Conservation (phyloP, 1,140 invertebrate species). For the Procambarus virginalis region DNA sequence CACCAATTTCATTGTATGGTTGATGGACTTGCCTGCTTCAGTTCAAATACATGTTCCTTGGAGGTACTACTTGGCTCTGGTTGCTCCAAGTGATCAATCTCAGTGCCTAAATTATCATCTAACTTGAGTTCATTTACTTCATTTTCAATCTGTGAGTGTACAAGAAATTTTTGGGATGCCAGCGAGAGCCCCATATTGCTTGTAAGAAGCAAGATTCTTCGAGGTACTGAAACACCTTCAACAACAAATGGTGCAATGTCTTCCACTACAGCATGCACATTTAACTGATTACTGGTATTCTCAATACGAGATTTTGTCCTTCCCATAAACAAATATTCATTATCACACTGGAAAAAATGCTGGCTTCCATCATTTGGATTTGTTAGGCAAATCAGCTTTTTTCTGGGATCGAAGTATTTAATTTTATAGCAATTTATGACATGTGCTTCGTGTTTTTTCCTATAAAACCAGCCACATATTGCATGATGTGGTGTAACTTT, state of each 20-base stretch:
- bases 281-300: neutral
- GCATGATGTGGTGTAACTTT: neutral
- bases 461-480: neutral
- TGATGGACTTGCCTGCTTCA: too few relatives aligned
- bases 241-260: neutral
- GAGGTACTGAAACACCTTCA: neutral
- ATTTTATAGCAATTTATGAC: neutral
- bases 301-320: neutral
- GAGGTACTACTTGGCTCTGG: too few relatives aligned
- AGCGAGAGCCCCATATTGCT: neutral
- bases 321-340: neutral
- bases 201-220: neutral
- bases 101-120: neutral
- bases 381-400: neutral
- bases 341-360: neutral
- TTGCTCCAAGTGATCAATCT: neutral
- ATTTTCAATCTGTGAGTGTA: neutral
- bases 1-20: neutral
- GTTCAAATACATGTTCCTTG: too few relatives aligned
- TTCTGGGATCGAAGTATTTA: neutral
- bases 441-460: neutral
- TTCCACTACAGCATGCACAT: conserved; percentile 13
- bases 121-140: neutral
- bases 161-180: neutral
- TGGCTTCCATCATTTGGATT: neutral